Percentiles rank a stretch among this genome's conserved stretches.
Conservation (phyloP, 2,113 vertebrate species). For the human (Homo sapiens) region DNA sequence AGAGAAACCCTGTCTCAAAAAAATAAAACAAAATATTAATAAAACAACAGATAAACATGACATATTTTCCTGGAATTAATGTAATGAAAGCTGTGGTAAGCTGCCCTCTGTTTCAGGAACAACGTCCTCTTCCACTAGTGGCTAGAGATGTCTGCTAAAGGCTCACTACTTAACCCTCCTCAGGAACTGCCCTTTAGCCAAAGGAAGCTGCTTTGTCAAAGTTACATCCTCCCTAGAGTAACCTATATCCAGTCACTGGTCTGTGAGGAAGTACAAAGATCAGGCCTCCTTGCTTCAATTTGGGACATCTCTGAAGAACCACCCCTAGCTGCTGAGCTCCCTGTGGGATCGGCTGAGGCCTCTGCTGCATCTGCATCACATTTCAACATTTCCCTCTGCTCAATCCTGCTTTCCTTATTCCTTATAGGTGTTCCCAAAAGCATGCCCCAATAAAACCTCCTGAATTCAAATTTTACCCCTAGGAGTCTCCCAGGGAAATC, state of each 20-base stretch:
- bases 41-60: neutral
- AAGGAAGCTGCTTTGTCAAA: neutral
- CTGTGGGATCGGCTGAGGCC: neutral
- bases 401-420: neutral
- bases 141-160: neutral
- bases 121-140: neutral
- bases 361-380: neutral
- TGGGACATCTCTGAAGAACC: neutral
- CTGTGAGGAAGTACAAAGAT: neutral
- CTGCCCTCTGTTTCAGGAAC: neutral
- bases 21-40: neutral
- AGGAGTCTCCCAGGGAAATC: neutral
- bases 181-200: neutral
- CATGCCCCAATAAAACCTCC: neutral
- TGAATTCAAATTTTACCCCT: neutral
- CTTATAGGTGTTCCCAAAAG: neutral
- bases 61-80: neutral
- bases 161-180: neutral
- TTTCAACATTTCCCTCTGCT: neutral
- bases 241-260: neutral
- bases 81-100: neutral
- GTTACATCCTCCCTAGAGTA: neutral
- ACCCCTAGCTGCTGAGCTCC: neutral
- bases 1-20: no score
- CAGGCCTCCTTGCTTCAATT: neutral